Evolutionary conservation across 2,797 vertebrate genomes (phyloP).

Genomic region (Ficedula albicollis): DNA sequence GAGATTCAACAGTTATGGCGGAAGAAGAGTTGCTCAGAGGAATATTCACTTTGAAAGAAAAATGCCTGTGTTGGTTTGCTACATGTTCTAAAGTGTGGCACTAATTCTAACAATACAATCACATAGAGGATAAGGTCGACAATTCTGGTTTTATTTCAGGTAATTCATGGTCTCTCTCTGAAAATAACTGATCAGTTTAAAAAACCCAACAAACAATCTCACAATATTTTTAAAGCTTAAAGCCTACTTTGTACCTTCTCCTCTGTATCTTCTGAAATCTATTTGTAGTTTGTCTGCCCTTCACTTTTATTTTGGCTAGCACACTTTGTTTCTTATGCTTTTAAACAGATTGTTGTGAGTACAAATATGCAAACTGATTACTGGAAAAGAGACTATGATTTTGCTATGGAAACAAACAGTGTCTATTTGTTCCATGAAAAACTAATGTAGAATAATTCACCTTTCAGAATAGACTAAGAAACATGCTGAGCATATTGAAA

Average conservation of each 20-base stretch:
- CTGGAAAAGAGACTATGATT: background rate
- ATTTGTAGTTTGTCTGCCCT: background rate
- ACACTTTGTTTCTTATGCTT: background rate
- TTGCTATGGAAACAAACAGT: constrained; percentile 18
- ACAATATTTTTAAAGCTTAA: background rate
- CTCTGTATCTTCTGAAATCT: background rate
- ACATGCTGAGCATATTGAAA: background rate
- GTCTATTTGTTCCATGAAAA: background rate
- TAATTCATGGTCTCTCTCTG: background rate
- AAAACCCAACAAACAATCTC: background rate
- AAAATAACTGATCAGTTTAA: background rate
- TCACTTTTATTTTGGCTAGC: background rate
- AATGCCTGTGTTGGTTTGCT: background rate
- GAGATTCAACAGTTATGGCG: background rate
- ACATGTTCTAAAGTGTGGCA: background rate
- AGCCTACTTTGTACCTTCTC: background rate
- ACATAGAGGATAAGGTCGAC: rapidly evolving
- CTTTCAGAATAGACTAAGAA: background rate
- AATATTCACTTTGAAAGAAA: background rate
- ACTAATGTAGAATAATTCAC: background rate
- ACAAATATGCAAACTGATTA: background rate
- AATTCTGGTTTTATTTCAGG: background rate
- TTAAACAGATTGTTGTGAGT: background rate
- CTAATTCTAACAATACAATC: background rate
- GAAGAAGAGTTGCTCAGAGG: background rate